A percentile compares a stretch with the other conserved stretches of the same genome.
These are phyloP conservation scores for Ovis aries DNA, from an alignment of 2,113 vertebrate genomes.

Conservation along the genomic window ARS-UI_Ramb_v3.0 NC_056055.1:11394001-11394500, in stretches of 20 bases:
- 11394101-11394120: background rate
- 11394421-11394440: background rate
- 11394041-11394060: background rate
- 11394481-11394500: background rate
- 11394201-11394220: background rate
- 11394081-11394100: background rate
- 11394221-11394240: background rate
- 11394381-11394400: background rate
- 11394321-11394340: background rate
- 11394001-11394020: fast-evolving
- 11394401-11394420: background rate
- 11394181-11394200: background rate
- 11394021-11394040: background rate
- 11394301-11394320: background rate
- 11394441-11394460: background rate
- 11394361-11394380: background rate
- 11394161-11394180: background rate
- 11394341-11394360: background rate
- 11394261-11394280: background rate
- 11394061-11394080: background rate
- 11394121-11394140: background rate
- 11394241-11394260: background rate
- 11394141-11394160: background rate
- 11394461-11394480: background rate
- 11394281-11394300: background rate